Evolutionary conservation across 2,113 vertebrate species (phyloP), one percentile per base, ranked within the genome.

Genomic region (Mesocricetus auratus): DNA sequence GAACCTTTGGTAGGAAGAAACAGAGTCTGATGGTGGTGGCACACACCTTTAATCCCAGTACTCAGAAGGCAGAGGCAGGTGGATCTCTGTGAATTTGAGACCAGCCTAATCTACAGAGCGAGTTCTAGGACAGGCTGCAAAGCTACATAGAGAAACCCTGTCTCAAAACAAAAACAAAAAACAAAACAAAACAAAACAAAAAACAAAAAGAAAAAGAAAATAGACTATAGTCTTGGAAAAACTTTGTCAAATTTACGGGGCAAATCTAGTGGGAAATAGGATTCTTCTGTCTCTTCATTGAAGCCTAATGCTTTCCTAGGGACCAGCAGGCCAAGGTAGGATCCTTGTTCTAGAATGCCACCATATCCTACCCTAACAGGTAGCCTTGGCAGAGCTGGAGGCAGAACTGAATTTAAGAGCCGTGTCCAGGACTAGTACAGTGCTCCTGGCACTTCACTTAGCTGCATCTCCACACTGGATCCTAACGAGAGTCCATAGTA

Each of bases 221-320:
- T 2, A 56, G 50, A 33, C 62, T 69, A 17, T 50, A 73, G 64
- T 50, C 53, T 56, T 69, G 4, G 24, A 87, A 69, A 64, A 7
- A 53, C 53, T 31, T 29, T 17, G 50, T 82, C 62, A 75, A 95
- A 74, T 33, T 24, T n/a, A 53, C 3, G 5, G 5, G 31, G 22
- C 12, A 82, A 83, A 62, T 62, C 81, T 17, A 73, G 13, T 26
- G 12, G 42, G 26, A 17, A 29, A 21, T 56, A 4, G n/a, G 33
- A 71, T 50, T 74, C 78, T 94, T 79, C 83, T 85, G 75, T 29
- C 21, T 90, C 73, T 50, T 95, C 66, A 69, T 45, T 60, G 50
- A 29, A 75, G 69, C 58, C 33, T 17, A 64, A 36, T 3, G 66
- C n/a, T 66, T 93, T 68, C 47, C 33, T 22, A 81, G 60, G 12